Conservation (phyloP, 2,113 vertebrate genomes). For the Esox niger region DNA sequence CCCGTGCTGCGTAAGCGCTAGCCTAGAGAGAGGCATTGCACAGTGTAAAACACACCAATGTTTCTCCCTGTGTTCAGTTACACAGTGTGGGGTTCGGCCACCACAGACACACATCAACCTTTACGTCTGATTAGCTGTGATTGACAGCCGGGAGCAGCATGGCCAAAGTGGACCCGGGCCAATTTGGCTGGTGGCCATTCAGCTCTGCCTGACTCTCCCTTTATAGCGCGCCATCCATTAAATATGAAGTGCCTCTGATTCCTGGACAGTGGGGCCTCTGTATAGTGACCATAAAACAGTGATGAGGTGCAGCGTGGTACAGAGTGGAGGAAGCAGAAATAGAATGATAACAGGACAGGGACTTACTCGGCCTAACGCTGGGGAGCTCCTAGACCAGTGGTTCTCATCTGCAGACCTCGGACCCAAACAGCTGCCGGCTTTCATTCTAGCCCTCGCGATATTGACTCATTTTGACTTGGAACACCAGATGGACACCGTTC, state of each 20-base stretch:
- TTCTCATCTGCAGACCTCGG: too few species aligned
- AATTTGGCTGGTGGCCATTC: constrained; percentile 38
- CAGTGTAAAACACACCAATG: too few species aligned
- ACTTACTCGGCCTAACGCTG: constrained; percentile 20
- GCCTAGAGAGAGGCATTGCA: too few species aligned
- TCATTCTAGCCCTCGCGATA: too few species aligned
- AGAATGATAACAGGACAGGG: constrained; percentile 38
- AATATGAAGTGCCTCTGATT: constrained; percentile 56
- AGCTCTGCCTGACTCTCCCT: constrained; percentile 42
- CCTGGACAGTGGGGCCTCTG: constrained; percentile 23
- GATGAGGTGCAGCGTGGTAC: constrained; percentile 26
- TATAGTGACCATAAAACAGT: constrained; percentile 41
- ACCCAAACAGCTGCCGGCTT: too few species aligned
- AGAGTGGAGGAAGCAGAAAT: constrained; percentile 35
- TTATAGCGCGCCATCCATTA: constrained; percentile 47
- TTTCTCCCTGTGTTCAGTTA: too few species aligned
- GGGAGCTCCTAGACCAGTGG: neutral
- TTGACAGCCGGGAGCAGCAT: constrained; percentile 27
- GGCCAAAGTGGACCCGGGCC: constrained; percentile 36
- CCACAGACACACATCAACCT: constrained; percentile 1
- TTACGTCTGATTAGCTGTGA: constrained; percentile 23
- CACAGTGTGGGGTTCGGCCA: neutral
- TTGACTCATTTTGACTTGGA: too few species aligned
- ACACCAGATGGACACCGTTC: too few species aligned
- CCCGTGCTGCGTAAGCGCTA: too few species aligned